Percentiles rank a stretch among this genome's conserved stretches.
These are phyloP conservation scores for Emydoidea blandingii DNA, from an alignment of 2,797 vertebrate genomes.

Conservation along the genomic window DNA sequence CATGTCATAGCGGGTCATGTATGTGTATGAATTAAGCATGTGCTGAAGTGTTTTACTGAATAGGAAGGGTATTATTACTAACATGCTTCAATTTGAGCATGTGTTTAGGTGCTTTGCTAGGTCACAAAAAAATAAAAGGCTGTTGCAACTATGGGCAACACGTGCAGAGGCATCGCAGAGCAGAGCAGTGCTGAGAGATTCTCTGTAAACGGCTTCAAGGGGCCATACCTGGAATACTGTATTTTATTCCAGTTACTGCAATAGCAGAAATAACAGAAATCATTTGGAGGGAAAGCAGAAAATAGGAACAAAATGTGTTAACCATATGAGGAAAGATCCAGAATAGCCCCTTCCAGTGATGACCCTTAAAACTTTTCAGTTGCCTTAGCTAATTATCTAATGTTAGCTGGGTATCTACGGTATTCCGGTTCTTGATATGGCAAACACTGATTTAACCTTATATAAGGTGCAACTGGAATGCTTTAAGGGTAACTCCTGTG, in stretches of 20 bases:
- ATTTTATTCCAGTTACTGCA: slow-evolving; percentile 17
- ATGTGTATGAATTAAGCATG: neutral
- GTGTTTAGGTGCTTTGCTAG: slow-evolving; percentile 12
- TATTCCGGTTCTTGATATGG: no score
- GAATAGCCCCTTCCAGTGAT: neutral
- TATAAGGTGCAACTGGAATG: neutral
- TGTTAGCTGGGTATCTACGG: no score
- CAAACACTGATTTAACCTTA: no score
- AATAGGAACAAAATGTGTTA: neutral
- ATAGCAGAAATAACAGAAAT: neutral
- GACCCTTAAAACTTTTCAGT: neutral
- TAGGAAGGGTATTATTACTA: neutral
- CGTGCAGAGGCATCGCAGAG: neutral
- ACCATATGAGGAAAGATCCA: neutral
- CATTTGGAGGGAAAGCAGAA: neutral
- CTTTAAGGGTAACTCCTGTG: neutral
- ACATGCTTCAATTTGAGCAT: neutral
- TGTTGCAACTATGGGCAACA: neutral
- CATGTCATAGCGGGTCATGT: neutral
- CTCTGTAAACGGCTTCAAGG: slow-evolving; percentile 29
- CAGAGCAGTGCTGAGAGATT: neutral
- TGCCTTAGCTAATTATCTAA: neutral
- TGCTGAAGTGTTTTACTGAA: neutral
- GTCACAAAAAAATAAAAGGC: neutral
- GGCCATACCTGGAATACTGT: slow-evolving; percentile 7